These are phyloP conservation scores for Eidolon dupreanum DNA, from an alignment of 2,797 vertebrate species.

Conservation along the genomic window DNA sequence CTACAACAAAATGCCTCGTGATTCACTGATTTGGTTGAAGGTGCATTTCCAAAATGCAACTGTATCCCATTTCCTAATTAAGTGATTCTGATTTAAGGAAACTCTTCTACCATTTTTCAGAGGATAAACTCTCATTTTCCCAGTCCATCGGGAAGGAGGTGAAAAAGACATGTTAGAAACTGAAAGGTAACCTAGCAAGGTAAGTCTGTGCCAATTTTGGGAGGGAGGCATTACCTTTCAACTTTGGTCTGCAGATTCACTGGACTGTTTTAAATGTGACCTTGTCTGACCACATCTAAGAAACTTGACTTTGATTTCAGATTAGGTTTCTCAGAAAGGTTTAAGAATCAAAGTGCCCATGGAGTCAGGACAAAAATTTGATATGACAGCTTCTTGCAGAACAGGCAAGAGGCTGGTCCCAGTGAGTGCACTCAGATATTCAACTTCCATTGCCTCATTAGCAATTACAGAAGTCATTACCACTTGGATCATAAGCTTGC, in stretches of 20 bases:
- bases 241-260: slow-evolving; percentile 90
- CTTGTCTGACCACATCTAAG: slow-evolving; percentile 89
- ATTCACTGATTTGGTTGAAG: neutral
- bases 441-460: slow-evolving; percentile 83
- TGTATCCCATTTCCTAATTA: neutral
- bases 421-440: slow-evolving; percentile 85
- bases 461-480: slow-evolving; percentile 77
- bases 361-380: slow-evolving; percentile 89
- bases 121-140: slow-evolving; percentile 60
- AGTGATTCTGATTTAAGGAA: neutral
- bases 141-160: slow-evolving; percentile 75
- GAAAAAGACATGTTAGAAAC: slow-evolving; percentile 76
- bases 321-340: slow-evolving; percentile 88
- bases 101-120: slow-evolving; percentile 1
- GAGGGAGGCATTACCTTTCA: slow-evolving; percentile 86
- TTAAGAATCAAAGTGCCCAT: slow-evolving; percentile 91
- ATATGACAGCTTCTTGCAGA: slow-evolving; percentile 93
- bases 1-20: neutral
- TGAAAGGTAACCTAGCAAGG: slow-evolving; percentile 84
- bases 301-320: slow-evolving; percentile 89
- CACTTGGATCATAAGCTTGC: slow-evolving; percentile 72
- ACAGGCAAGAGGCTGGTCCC: slow-evolving; percentile 90
- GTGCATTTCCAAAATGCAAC: slow-evolving; percentile 32
- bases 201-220: slow-evolving; percentile 83
- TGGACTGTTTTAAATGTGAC: slow-evolving; percentile 90